phyloP scores from a whole-genome alignment of 2,113 vertebrate genomes.

The Erythrocercus mccallii region DNA sequence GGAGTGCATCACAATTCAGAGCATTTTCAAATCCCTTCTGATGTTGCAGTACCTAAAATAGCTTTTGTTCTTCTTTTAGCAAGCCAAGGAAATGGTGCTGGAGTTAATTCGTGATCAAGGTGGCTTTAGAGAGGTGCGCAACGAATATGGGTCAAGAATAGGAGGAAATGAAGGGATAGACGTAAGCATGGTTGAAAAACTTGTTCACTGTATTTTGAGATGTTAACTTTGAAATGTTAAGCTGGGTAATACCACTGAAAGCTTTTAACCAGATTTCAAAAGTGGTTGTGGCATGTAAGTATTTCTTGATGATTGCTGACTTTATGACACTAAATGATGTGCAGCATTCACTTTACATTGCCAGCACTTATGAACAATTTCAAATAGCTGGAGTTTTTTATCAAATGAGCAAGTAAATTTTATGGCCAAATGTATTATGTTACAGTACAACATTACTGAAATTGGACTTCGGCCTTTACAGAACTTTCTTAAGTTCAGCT shows the following conservation, averaged over 20 bases:
- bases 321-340: background rate
- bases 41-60: background rate
- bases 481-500: background rate
- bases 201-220: conserved; percentile 51
- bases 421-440: background rate
- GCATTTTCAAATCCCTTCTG: background rate
- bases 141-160: conserved; percentile 93
- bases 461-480: background rate
- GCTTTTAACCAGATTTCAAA: background rate
- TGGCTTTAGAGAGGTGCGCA: conserved; percentile 95
- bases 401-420: background rate
- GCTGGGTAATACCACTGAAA: background rate
- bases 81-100: conserved; percentile 99
- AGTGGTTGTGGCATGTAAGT: background rate
- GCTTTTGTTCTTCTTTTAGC: conserved; percentile 72
- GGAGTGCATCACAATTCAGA: background rate
- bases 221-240: conserved; percentile 15
- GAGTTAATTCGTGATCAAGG: conserved; percentile 97
- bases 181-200: conserved; percentile 79
- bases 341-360: background rate
- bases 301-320: background rate
- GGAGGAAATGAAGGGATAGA: conserved; percentile 91
- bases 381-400: background rate
- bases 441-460: background rate
- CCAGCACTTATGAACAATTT: background rate